These are phyloP conservation scores for Acanthosepion pharaonis DNA, from an alignment of 2,888 invertebrate species.

Conservation along the genomic window DNA sequence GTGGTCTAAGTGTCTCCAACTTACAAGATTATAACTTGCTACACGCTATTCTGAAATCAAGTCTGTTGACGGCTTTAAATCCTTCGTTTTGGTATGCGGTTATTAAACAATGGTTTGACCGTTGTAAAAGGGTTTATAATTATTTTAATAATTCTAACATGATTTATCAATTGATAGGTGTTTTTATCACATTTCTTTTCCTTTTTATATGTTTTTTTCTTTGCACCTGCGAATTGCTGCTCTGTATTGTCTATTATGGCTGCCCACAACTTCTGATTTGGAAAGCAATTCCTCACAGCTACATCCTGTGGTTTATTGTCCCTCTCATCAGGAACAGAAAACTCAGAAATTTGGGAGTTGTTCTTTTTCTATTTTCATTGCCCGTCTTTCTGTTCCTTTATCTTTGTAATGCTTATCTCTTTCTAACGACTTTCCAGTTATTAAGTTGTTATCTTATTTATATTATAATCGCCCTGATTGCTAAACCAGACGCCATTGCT, in stretches of 20 bases:
- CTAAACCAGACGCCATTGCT: not conserved
- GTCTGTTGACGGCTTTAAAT: slow-evolving; percentile 36
- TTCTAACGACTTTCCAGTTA: not conserved
- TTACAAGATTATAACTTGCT: not conserved
- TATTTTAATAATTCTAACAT: not conserved
- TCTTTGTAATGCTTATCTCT: not conserved
- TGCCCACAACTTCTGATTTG: not conserved
- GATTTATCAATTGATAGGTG: not conserved
- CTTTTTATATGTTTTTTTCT: not conserved
- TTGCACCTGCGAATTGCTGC: not conserved
- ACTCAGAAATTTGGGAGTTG: not conserved
- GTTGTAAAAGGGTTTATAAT: not conserved
- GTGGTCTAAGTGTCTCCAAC: not conserved
- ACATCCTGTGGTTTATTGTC: not conserved
- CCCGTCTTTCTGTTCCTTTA: not conserved
- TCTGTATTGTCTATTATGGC: not conserved
- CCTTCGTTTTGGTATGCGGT: not conserved
- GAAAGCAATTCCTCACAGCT: not conserved
- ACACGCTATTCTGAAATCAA: slow-evolving; percentile 36
- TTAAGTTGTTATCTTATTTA: not conserved
- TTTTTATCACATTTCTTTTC: not conserved
- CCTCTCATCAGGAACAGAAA: not conserved
- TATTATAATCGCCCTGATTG: not conserved
- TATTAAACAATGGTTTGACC: not conserved
- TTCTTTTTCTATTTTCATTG: not conserved